phyloP scores from a whole-genome alignment of 2,113 vertebrate species.

The Hemichromis elongatus region DNA sequence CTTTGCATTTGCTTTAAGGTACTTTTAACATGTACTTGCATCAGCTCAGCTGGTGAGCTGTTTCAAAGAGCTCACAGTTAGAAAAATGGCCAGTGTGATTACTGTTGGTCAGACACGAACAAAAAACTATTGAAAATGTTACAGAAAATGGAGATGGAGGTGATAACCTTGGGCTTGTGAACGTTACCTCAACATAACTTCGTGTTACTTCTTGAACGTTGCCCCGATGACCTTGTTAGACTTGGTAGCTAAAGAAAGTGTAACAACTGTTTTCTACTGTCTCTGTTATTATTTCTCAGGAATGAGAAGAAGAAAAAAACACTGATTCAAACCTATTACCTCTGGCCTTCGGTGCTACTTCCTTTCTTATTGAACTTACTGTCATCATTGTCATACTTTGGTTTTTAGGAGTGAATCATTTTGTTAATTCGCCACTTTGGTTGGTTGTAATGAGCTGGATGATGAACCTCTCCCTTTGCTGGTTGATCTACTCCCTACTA shows the following conservation, averaged over 20 bases:
- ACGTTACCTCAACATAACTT: neutral
- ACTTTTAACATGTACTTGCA: neutral
- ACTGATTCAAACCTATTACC: neutral
- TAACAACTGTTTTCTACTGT: neutral
- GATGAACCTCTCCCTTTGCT: neutral
- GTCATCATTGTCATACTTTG: neutral
- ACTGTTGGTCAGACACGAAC: neutral
- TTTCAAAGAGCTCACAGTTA: neutral
- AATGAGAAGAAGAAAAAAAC: neutral
- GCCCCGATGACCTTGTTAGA: accelerated
- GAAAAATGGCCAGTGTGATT: neutral
- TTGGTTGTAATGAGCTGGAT: neutral
- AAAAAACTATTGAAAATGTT: neutral
- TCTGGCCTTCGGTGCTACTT: accelerated
- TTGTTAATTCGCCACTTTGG: neutral
- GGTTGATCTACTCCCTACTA: neutral
- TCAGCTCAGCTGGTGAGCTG: neutral
- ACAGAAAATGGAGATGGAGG: neutral
- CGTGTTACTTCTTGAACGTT: neutral
- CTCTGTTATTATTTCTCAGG: neutral
- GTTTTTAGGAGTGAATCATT: neutral
- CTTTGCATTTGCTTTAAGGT: neutral
- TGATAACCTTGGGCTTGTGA: accelerated
- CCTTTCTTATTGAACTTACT: neutral
- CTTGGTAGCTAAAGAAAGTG: neutral